Evolutionary conservation across 2,797 vertebrate genomes (phyloP), one percentile per base, ranked within the genome.

Genomic region (Pangasius sanitwongsei): DNA sequence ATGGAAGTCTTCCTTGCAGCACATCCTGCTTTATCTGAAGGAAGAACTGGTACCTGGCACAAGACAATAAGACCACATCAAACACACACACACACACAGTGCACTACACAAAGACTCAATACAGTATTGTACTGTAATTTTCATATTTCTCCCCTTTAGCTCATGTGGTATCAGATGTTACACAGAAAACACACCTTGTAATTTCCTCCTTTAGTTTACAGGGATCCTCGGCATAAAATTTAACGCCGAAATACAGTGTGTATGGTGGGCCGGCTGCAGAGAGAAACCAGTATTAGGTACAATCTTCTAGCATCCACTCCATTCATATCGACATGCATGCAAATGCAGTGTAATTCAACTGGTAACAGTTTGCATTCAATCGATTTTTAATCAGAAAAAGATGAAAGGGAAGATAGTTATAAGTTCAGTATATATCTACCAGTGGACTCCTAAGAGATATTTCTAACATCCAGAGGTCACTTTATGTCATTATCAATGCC

Each of bases 141-240:
- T 69, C 6, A 34, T 53, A 67, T 81, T 81, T 69, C 5, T 48
- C 18, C 6, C 6, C 16, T 57, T 44, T 23, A 34, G 41, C 59
- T 75, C n/a, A 31, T 28, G 53, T 53, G 59, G 23, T 82, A 78
- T 69, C 72, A 80, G 70, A 61, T 6, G 23, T 50, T 34, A 87
- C 37, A 72, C 74, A 83, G 61, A 83, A 61, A 50, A 87, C 87
- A 3, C 95, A 97, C 97, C 97, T 97, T 92, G 97, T 98, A 92
- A 98, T 96, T 95, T 98, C 97, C 95, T 98, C 97, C 92, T 97
- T 97, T 85, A 98, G 95, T 93, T 96, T 97, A 94, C 97, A 97
- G 0, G 97, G 97, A 94, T 98, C 97, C 90, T 97, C 97, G 84
- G 96, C 95, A 90, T 98, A 98, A 93, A 98, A 98, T 92, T 97